Evolutionary conservation across 2,888 invertebrate species (phyloP).

Genomic region (Anagyrus pseudococci): DNA sequence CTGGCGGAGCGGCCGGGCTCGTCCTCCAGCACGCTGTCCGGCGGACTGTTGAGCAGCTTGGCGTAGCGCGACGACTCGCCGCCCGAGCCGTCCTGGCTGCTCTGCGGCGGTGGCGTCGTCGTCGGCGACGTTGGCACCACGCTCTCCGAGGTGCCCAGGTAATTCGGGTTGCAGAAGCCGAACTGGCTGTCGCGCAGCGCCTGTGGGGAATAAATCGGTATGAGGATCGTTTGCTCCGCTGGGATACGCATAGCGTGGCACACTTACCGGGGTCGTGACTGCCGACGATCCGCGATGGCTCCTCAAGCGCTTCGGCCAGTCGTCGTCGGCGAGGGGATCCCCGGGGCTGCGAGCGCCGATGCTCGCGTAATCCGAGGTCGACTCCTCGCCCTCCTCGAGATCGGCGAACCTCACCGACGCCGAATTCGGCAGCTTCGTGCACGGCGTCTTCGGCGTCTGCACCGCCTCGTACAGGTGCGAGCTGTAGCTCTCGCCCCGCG

Average conservation of each 20-base stretch:
- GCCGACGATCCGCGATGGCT: slow-evolving; percentile 29
- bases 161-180: slow-evolving; percentile 80
- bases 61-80: slow-evolving; percentile 58
- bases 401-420: slow-evolving; percentile 69
- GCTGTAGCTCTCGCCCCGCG: slow-evolving; percentile 66
- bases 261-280: slow-evolving; percentile 22
- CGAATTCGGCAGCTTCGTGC: slow-evolving; percentile 63
- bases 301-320: slow-evolving; percentile 49
- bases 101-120: slow-evolving; percentile 9
- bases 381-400: slow-evolving; percentile 67
- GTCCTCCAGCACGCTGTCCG: slow-evolving; percentile 70
- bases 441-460: slow-evolving; percentile 59
- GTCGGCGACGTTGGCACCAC: slow-evolving; percentile 31
- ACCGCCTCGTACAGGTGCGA: slow-evolving; percentile 67
- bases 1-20: slow-evolving; percentile 59
- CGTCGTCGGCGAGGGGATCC: slow-evolving; percentile 58
- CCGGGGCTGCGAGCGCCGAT: slow-evolving; percentile 68
- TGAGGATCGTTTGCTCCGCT: no score
- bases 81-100: slow-evolving; percentile 39
- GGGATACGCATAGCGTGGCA: no score
- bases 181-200: slow-evolving; percentile 64
- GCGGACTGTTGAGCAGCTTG: slow-evolving; percentile 67
- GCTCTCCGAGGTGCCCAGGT: slow-evolving; percentile 70
- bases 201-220: slow-evolving; percentile 32
- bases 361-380: slow-evolving; percentile 80